phyloP scores from a whole-genome alignment of 2,797 vertebrate species.

The Pangasius larnaudii region DNA sequence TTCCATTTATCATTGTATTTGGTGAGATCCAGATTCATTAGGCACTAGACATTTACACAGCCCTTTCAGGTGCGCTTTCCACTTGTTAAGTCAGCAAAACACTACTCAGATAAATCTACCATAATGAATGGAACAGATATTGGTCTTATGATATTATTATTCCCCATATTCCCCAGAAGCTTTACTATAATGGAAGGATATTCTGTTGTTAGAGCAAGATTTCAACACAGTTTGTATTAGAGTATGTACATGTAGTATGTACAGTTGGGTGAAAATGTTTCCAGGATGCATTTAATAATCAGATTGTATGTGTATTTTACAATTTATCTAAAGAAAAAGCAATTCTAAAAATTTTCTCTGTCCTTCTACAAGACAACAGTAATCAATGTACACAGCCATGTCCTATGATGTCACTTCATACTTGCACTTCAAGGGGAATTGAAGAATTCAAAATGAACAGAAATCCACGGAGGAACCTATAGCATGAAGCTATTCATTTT shows the following conservation, averaged over 20 bases:
- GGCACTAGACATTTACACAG: background rate
- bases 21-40: slow-evolving; percentile 1
- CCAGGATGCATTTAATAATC: background rate
- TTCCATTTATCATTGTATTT: slow-evolving; percentile 13
- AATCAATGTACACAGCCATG: background rate
- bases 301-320: background rate
- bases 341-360: background rate
- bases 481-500: background rate
- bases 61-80: background rate
- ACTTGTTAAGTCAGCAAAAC: background rate
- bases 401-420: background rate
- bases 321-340: background rate
- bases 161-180: background rate
- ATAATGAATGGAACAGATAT: background rate
- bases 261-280: background rate
- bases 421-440: background rate
- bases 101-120: background rate
- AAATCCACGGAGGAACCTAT: background rate
- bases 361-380: background rate
- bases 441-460: background rate
- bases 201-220: background rate
- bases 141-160: background rate
- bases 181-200: background rate
- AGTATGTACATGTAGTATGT: background rate
- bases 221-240: background rate